Conservation (phyloP, 2,888 invertebrate species). For the Lasioglossum figueresi region DNA sequence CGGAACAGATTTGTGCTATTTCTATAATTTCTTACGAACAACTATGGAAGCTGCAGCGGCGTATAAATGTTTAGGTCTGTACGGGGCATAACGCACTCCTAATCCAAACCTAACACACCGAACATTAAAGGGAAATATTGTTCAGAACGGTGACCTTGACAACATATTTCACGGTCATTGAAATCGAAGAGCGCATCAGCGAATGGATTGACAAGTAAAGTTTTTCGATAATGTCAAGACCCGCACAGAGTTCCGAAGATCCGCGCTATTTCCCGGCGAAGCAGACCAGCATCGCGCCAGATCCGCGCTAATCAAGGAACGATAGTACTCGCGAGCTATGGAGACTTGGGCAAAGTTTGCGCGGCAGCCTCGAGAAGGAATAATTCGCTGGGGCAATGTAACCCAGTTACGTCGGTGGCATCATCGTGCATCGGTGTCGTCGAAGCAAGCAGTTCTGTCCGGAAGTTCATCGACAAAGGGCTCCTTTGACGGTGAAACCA, state of each 20-base stretch:
- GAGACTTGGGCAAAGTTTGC: slow-evolving; percentile 56
- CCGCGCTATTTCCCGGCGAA: not conserved
- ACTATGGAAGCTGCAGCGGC: no score
- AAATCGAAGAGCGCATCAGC: no score
- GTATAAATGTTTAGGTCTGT: no score
- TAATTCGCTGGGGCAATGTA: slow-evolving; percentile 57
- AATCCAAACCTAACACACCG: no score
- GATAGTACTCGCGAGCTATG: slow-evolving; percentile 51
- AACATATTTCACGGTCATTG: no score
- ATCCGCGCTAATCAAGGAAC: slow-evolving; percentile 43
- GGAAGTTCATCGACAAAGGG: slow-evolving; percentile 57
- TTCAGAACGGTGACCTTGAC: no score
- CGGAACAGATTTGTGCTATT: no score
- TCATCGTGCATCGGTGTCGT: slow-evolving; percentile 22
- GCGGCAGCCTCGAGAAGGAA: slow-evolving; percentile 43
- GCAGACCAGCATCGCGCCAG: not conserved
- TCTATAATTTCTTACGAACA: no score
- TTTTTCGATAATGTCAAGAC: not conserved
- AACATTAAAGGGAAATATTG: no score
- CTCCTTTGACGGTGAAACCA: slow-evolving; percentile 41
- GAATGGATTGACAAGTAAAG: no score
- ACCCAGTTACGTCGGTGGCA: slow-evolving; percentile 48
- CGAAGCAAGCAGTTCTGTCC: slow-evolving; percentile 54
- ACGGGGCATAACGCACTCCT: no score
- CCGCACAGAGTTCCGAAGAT: not conserved